Base-by-base conservation (phyloP, 2,113 vertebrate species). In the Tiliqua scincoides region DNA sequence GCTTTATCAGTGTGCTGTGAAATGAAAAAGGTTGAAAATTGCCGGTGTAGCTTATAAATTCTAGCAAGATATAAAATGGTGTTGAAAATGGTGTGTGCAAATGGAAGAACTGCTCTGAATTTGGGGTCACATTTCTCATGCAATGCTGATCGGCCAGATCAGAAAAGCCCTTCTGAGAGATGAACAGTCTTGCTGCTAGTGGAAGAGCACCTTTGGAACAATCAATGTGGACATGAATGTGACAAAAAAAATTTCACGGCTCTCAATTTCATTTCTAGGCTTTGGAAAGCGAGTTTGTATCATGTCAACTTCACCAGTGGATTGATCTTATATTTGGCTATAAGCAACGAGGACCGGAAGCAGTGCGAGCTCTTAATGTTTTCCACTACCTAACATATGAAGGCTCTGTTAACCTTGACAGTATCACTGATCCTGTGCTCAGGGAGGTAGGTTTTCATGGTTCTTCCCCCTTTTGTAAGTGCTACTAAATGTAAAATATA, bases 291-390 rank as follows among this genome's bases (percentile, higher is more conserved):
- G 99, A 99, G 94, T 99, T 99, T 97, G 99, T 99, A 89, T 99
- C 99, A 85, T 99, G 99, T 97, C 99, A 99, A 15, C 98, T 99
- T 93, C 99, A 99, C 95, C 99, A 99, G 94, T 99, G 99, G 99
- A 98, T 99, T 92, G 99, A 99, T 96, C 98, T 99, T 93, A 98
- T 99, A 96, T 99, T 99, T 95, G 98, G 99, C 95, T 99, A 99
- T 95, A 99, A 99, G 95, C 98, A 99, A 93, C 97, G 99, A 87
- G 99, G 98, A 81, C 99, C 99, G 2, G 98, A 99, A 96, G 99
- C 99, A 0, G 97, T 97, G 79, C 98, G 98, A 10, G 98, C 98
- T 72, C 98, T 99, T 95, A 99, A 99, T 12, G 97, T 99, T 96
- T 99, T 99, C 91, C 98, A 99, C 97, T 97, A 98, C 94, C 94